phyloP scores from a whole-genome alignment of 2,888 invertebrate species.

The Timema cristinae region DNA sequence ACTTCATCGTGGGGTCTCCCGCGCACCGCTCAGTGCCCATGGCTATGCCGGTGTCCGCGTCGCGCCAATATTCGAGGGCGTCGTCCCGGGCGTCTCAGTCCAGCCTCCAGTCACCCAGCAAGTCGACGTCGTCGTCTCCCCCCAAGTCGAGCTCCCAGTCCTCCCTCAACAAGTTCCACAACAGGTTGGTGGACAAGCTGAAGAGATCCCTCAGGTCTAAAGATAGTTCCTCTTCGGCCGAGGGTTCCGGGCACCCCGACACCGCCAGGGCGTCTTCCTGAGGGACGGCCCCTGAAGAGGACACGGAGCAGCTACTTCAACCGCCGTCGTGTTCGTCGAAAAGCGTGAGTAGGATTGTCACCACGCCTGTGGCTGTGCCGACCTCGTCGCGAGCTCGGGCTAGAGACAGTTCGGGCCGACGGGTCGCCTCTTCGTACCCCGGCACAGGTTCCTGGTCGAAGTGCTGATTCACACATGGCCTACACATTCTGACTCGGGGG shows the following conservation, averaged over 20 bases:
- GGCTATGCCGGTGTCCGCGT: constrained; percentile 26
- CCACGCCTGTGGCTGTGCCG: constrained; percentile 30
- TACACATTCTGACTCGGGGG: too few species aligned
- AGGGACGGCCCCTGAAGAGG: constrained; percentile 38
- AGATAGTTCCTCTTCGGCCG: constrained; percentile 37
- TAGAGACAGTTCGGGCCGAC: constrained; percentile 10
- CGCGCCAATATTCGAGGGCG: constrained; percentile 48
- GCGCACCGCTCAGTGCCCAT: constrained; percentile 32
- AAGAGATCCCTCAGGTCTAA: constrained; percentile 63
- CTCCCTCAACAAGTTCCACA: constrained; percentile 74
- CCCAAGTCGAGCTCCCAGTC: constrained; percentile 53
- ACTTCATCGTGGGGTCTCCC: constrained; percentile 51
- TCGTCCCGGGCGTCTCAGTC: constrained; percentile 60
- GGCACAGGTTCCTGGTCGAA: constrained; percentile 22
- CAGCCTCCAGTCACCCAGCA: constrained; percentile 48
- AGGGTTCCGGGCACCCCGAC: constrained; percentile 47
- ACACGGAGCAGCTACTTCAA: constrained; percentile 16
- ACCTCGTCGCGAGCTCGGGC: constrained; percentile 14
- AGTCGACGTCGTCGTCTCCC: constrained; percentile 63
- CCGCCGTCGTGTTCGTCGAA: constrained; percentile 4
- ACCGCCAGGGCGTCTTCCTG: constrained; percentile 51
- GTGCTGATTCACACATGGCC: neutral
- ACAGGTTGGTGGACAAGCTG: constrained; percentile 72
- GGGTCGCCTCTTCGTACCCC: constrained; percentile 24
- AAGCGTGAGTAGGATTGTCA: constrained; percentile 19